These are phyloP conservation scores for Drosophila arawakana DNA, from an alignment of 1,140 invertebrate genomes.

Conservation along the genomic window DNA sequence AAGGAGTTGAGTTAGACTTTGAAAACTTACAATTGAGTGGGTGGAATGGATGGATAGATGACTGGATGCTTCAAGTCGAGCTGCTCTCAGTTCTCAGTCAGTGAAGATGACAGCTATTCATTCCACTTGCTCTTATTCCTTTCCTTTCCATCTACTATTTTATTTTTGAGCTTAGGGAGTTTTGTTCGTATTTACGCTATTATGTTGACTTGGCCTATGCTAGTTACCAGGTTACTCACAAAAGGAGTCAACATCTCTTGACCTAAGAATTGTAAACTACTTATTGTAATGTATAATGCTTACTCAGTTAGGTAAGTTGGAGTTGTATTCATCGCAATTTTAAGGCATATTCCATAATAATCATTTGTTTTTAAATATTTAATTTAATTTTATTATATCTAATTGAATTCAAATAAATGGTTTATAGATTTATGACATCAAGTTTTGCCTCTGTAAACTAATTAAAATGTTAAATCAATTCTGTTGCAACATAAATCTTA, in stretches of 20 bases:
- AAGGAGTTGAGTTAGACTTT: slow-evolving; percentile 44
- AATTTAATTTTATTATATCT: too few relatives aligned
- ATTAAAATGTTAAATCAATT: too few relatives aligned
- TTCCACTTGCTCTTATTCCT: slow-evolving; percentile 58
- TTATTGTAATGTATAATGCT: background rate
- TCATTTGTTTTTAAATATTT: too few relatives aligned
- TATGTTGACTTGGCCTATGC: slow-evolving; percentile 20
- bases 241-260: slow-evolving; percentile 51
- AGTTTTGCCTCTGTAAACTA: too few relatives aligned
- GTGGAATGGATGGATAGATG: background rate
- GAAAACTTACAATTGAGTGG: slow-evolving; percentile 8
- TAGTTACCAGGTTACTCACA: slow-evolving; percentile 31
- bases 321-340: too few relatives aligned
- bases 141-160: background rate
- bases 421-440: too few relatives aligned
- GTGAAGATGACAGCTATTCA: slow-evolving; percentile 56
- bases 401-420: too few relatives aligned
- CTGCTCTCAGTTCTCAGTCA: slow-evolving; percentile 40
- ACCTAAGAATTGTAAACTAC: slow-evolving; percentile 48
- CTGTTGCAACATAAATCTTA: too few relatives aligned
- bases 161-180: slow-evolving; percentile 18
- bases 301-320: too few relatives aligned
- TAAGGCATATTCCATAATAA: too few relatives aligned
- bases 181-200: slow-evolving; percentile 37
- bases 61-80: slow-evolving; percentile 10